Percentiles rank a stretch among this genome's conserved stretches.
Evolutionary conservation across 2,113 vertebrate species (phyloP).

Genomic region (Crypturellus undulatus): DNA sequence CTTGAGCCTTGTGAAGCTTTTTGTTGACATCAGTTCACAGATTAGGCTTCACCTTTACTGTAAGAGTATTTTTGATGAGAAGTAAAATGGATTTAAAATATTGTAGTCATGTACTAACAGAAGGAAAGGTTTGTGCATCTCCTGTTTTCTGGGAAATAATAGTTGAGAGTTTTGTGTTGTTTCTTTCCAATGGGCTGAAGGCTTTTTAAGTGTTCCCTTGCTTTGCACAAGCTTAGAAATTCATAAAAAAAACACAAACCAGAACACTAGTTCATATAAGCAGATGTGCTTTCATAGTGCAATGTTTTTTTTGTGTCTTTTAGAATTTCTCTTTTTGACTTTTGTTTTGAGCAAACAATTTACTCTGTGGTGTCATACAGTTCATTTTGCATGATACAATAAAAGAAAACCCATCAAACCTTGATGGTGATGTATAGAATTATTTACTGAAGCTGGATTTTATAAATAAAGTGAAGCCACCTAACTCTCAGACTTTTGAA

Average conservation of each 20-base stretch:
- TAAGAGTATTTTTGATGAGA: neutral
- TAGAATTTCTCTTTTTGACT: neutral
- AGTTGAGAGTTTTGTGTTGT: neutral
- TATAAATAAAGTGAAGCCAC: neutral
- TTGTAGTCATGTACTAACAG: neutral
- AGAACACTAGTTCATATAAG: neutral
- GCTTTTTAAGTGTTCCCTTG: neutral
- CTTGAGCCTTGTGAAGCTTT: neutral
- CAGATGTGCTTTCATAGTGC: neutral
- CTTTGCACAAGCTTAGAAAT: neutral
- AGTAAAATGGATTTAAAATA: neutral
- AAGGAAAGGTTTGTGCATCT: neutral
- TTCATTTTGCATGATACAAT: fast-evolving
- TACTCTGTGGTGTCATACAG: neutral
- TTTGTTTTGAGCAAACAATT: neutral
- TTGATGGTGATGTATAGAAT: neutral
- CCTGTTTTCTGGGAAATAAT: neutral
- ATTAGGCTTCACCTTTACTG: neutral
- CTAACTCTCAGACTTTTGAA: neutral
- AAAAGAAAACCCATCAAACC: neutral
- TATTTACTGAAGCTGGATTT: neutral
- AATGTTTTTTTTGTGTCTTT: neutral
- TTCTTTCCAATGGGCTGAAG: neutral
- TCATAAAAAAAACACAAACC: neutral
- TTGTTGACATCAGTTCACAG: neutral